Conservation (phyloP, 2,888 invertebrate genomes). For the Gymnocheta viridis region DNA sequence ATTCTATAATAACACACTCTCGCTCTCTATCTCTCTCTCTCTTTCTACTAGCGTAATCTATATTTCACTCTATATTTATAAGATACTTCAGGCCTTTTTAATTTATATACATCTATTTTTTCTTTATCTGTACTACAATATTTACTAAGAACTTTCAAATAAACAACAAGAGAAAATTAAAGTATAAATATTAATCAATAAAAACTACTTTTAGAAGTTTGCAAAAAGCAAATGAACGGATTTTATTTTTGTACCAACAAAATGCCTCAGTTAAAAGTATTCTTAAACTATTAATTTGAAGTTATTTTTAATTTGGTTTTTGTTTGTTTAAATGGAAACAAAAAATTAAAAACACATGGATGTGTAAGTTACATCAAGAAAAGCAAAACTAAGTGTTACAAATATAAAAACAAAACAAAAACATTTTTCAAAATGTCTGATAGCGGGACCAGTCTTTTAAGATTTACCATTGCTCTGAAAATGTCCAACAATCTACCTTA, state of each 20-base stretch:
- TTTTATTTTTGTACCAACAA: conserved; percentile 63
- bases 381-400: conserved; percentile 68
- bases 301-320: conserved; percentile 63
- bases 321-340: conserved; percentile 58
- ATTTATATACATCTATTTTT: too few relatives aligned
- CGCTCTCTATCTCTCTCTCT: not conserved
- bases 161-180: conserved; percentile 15
- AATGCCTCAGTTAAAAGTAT: conserved; percentile 51
- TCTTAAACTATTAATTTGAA: conserved; percentile 49
- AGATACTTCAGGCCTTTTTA: conserved; percentile 26
- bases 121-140: conserved; percentile 11
- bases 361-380: conserved; percentile 33
- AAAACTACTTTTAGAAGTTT: conserved; percentile 4
- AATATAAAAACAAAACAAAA: conserved; percentile 75
- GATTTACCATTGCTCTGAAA: conserved; percentile 82
- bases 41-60: not conserved
- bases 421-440: conserved; percentile 82
- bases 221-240: conserved; percentile 14
- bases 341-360: conserved; percentile 50
- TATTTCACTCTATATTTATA: conserved; percentile 9
- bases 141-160: conserved; percentile 37
- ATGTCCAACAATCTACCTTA: not conserved
- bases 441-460: conserved; percentile 83
- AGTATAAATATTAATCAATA: conserved; percentile 43
- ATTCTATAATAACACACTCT: not conserved